These are phyloP conservation scores for Psittacara wagleri DNA, from an alignment of 2,113 vertebrate genomes.

Conservation along the genomic window DNA sequence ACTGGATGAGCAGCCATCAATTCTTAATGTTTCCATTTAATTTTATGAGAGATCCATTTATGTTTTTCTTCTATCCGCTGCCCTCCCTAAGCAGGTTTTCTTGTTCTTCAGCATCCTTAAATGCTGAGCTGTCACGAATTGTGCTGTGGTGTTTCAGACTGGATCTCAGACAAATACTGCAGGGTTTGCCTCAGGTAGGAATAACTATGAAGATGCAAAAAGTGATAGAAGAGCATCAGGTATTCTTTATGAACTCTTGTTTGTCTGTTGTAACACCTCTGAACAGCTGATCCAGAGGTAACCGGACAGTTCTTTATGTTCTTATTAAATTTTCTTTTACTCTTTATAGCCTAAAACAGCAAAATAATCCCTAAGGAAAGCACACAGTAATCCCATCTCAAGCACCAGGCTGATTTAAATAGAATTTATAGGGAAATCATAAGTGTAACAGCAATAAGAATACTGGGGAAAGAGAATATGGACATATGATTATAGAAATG, in stretches of 20 bases:
- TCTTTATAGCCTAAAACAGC: not conserved
- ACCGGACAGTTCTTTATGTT: not conserved
- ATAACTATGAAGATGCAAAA: not conserved
- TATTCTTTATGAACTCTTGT: constrained; percentile 21
- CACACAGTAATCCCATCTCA: not conserved
- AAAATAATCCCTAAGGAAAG: not conserved
- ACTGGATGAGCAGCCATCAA: constrained; percentile 48
- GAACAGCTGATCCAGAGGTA: not conserved
- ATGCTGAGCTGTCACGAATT: constrained; percentile 33
- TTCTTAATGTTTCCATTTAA: constrained; percentile 62
- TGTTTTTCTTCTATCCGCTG: constrained; percentile 33
- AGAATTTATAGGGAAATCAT: not conserved
- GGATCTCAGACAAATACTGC: constrained; percentile 5
- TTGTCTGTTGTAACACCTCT: not conserved
- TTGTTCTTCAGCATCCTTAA: constrained; percentile 29
- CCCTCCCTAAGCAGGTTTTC: constrained; percentile 7
- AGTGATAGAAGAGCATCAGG: not conserved
- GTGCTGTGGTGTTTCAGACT: not conserved
- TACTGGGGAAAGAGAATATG: not conserved
- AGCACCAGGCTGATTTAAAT: not conserved
- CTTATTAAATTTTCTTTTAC: not conserved
- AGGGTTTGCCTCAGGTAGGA: constrained; percentile 36
- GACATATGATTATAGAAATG: not conserved
- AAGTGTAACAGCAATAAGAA: not conserved
- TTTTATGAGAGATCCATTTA: constrained; percentile 60